Percentiles rank a stretch among this genome's conserved stretches.
These are phyloP conservation scores for Rhyacichthys aspro DNA, from an alignment of 2,797 vertebrate genomes.

Conservation along the genomic window DNA sequence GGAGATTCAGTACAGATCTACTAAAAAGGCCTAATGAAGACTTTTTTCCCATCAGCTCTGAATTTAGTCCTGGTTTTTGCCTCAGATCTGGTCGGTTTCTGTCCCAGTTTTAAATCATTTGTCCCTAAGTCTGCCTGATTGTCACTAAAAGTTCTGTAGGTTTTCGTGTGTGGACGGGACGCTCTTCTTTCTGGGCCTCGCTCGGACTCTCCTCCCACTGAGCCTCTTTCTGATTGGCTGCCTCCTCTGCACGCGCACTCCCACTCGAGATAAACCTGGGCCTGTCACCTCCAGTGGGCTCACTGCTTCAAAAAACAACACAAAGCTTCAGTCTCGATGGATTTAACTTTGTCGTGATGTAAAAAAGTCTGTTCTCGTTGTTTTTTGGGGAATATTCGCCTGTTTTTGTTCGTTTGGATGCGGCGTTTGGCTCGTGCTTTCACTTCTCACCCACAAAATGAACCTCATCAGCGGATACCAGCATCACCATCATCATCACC, in stretches of 20 bases:
- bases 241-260: constrained; percentile 46
- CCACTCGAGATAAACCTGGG: constrained; percentile 74
- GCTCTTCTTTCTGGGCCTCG: constrained; percentile 12
- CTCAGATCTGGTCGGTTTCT: too few species aligned
- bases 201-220: constrained; percentile 67
- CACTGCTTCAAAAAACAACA: constrained; percentile 55
- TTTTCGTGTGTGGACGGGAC: not conserved
- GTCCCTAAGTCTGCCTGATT: too few species aligned
- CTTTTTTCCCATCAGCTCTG: too few species aligned
- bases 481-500: constrained; percentile 84
- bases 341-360: constrained; percentile 44
- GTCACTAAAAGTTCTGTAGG: too few species aligned
- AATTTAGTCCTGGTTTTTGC: too few species aligned
- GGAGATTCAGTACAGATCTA: too few species aligned
- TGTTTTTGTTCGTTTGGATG: constrained; percentile 42
- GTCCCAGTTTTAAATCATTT: too few species aligned
- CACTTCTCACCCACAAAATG: constrained; percentile 83
- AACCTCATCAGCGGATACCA: constrained; percentile 94
- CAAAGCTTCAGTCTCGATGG: constrained; percentile 20
- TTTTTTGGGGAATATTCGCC: not conserved
- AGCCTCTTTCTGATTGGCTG: constrained; percentile 66
- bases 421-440: constrained; percentile 17
- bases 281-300: constrained; percentile 66
- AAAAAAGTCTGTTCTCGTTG: not conserved
- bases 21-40: too few species aligned